Percentiles rank a stretch among this genome's conserved stretches.
Evolutionary conservation across 2,888 invertebrate genomes (phyloP).

Genomic region (Chalcis sispes): DNA sequence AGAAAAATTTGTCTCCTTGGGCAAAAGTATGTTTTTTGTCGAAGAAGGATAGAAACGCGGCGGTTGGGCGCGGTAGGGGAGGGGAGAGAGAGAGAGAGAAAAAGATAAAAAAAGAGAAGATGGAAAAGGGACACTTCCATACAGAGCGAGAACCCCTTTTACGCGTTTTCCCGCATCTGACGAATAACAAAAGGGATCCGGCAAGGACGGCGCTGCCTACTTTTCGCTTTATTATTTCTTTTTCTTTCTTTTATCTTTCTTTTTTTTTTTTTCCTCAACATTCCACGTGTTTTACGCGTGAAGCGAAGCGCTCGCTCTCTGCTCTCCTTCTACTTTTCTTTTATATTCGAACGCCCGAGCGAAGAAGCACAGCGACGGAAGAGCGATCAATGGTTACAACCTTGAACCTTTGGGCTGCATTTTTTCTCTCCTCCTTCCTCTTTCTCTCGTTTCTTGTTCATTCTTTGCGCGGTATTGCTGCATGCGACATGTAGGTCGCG

Average conservation of each 20-base stretch:
- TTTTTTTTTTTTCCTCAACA: too few species aligned
- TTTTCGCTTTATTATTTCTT: conserved; percentile 18
- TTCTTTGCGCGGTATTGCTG: not conserved
- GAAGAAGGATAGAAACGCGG: not conserved
- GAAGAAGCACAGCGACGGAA: not conserved
- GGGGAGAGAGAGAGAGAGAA: not conserved
- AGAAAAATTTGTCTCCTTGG: conserved; percentile 14
- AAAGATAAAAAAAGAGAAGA: not conserved
- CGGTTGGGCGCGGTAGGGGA: too few species aligned
- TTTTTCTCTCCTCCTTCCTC: not conserved
- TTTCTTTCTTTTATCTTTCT: too few species aligned
- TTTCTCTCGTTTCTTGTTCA: not conserved
- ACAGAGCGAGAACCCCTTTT: not conserved
- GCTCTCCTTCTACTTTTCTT: not conserved
- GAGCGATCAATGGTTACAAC: conserved; percentile 35
- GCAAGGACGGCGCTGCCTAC: conserved; percentile 30
- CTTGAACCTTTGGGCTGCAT: conserved; percentile 48
- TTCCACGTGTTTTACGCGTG: conserved; percentile 3
- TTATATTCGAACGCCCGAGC: conserved; percentile 3
- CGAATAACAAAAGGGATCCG: conserved; percentile 17
- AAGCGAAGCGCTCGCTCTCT: not conserved
- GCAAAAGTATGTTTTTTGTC: not conserved
- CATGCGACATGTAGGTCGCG: conserved; percentile 40
- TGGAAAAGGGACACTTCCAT: not conserved
- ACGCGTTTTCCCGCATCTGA: not conserved